A percentile compares a stretch with the other conserved stretches of the same genome.
These are phyloP conservation scores for Stenodema calcarata DNA, from an alignment of 2,888 invertebrate genomes.

Conservation along the genomic window DNA sequence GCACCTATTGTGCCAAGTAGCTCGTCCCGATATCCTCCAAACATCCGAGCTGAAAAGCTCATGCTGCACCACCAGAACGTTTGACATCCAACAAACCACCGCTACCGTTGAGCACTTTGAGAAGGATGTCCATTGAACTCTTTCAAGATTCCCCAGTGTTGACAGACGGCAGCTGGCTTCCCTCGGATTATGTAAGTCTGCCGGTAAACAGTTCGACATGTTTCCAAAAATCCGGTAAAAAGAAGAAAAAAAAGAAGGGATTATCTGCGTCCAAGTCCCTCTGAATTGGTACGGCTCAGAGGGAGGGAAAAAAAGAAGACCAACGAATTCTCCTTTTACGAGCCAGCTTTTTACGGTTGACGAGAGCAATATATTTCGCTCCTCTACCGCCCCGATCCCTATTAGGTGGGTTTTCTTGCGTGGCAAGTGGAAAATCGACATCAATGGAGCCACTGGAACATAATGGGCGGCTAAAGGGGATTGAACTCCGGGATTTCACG, in stretches of 20 bases:
- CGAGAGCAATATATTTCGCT: not conserved
- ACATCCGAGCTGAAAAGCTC: no score
- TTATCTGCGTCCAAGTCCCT: no score
- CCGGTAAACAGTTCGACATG: not conserved
- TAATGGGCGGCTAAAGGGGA: not conserved
- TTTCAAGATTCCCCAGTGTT: not conserved
- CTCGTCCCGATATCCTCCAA: no score
- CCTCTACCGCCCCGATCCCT: not conserved
- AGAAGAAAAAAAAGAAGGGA: not conserved
- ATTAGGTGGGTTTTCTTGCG: not conserved
- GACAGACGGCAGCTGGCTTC: not conserved
- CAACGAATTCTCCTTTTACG: not conserved
- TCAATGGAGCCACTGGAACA: not conserved
- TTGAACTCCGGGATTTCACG: not conserved
- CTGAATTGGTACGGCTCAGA: not conserved
- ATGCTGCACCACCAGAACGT: no score
- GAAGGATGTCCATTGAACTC: not conserved
- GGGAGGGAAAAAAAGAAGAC: not conserved
- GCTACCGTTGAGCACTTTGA: not conserved
- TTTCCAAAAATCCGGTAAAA: not conserved
- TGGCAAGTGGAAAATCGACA: not conserved
- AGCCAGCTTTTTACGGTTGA: not conserved
- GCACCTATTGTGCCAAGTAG: not conserved
- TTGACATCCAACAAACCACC: no score
- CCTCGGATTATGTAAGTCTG: not conserved